Base-by-base conservation (phyloP, 2,113 vertebrate genomes). In the Talpa occidentalis region DNA sequence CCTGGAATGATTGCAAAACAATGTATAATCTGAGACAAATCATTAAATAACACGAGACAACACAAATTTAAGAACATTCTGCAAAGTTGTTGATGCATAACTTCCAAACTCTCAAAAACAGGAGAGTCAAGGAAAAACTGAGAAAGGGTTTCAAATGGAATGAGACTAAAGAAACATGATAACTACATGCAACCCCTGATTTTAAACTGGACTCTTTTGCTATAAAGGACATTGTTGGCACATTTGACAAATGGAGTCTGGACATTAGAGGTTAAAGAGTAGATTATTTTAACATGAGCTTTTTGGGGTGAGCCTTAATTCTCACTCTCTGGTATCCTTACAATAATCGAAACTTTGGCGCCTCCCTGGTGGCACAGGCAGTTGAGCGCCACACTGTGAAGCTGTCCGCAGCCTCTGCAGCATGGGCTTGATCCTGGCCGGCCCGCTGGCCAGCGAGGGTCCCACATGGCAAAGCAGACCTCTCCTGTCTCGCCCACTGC, bases 181-280 rank as follows among this genome's bases (percentile, higher is more conserved):
- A 80, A 70, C 9, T 69, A 30, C 92, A 90, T 44, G 56, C 17
- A 74, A 30, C 4, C 16, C 35, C 24, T 44, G 72, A 69, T 74
- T 79, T 64, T 42, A 12, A 92, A 72, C n/a, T 73, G 64, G 64
- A 62, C 74, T 79, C 9, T 82, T 94, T 93, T 26, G 59, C 56
- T 74, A 62, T 47, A 60, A 76, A 84, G 54, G 54, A 22, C 54
- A 56, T 22, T 56, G 54, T 56, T n/a, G 4, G 42, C 26, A 62
- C 32, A 74, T 56, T 56, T 87, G 28, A 15, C 44, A 60, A 62
- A 32, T 47, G 24, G 66, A 22, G 1, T 40, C 77, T 66, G 54
- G 64, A 64, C 28, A 79, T 60, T 54, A 62, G 47, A 69, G 22
- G 47, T 47, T 87, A 52, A 21, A 69, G 4, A 60, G 49, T 59